Evolutionary conservation across 2,797 vertebrate genomes (phyloP), one percentile per base, ranked within the genome.

Genomic region (Pristis pectinata): DNA sequence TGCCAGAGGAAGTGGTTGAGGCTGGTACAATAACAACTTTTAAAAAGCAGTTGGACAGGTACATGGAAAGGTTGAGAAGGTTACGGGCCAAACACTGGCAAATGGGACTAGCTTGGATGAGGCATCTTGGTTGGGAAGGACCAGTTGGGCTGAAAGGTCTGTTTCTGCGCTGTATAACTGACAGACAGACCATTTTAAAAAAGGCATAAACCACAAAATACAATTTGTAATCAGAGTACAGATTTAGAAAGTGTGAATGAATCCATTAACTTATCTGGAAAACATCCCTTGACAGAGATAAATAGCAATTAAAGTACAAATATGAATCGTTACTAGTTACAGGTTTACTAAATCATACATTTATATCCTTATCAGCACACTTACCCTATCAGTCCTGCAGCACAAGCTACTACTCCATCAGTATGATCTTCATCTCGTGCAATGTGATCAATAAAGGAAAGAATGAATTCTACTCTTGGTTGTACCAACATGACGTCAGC

Each of bases 401-500:
- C 98, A 53, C 98, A 99, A 3, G 98, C 99, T 95, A 99, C 98
- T 0, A 99, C 99, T 0, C 98, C 98, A 0, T 99, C 99, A 0
- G 98, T 99, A 95, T 99, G 99, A 96, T 99, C 99, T 95, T 99
- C 99, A 1, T 99, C 99, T 95, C 98, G 98, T 0, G 99, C 99
- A 93, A 99, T 99, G 97, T 99, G 99, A 95, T 99, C 98, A 95
- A 99, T 99, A 97, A 99, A 99, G 94, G 98, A 99, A 61, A 99
- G 97, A 96, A 99, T 99, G 95, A 99, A 99, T 96, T 99, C 98
- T 96, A 99, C 98, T 95, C 98, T 97, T 37, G 99, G 99, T 96
- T 99, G 99, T 3, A 99, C 98, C 97, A 99, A 96, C 98, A 99
- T 99, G 95, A 99, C 99, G 0, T 99, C 99, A 67, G 99, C 99